phyloP scores from a whole-genome alignment of 2,113 vertebrate species.

The Galemys pyrenaicus region DNA sequence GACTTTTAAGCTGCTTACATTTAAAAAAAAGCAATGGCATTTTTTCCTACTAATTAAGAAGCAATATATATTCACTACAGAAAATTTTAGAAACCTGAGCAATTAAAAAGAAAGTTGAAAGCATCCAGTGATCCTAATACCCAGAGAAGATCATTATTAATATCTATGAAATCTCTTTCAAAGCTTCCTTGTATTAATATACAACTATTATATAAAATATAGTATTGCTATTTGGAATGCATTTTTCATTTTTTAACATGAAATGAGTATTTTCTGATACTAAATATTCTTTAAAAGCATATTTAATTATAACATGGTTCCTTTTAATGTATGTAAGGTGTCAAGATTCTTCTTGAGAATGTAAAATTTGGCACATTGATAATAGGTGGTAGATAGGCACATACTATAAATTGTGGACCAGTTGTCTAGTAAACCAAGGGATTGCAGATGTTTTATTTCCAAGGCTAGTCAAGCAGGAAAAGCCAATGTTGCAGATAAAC shows the following conservation, averaged over 20 bases:
- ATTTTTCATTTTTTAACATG: background rate
- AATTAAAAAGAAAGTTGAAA: slow-evolving; percentile 2
- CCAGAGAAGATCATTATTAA: background rate
- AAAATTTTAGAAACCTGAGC: slow-evolving; percentile 5
- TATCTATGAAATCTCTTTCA: background rate
- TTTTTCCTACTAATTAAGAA: slow-evolving; percentile 27
- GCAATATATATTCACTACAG: background rate
- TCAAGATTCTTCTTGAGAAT: background rate
- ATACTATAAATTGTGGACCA: background rate
- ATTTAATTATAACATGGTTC: background rate
- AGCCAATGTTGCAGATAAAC: background rate
- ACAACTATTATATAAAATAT: background rate
- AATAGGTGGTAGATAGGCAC: background rate
- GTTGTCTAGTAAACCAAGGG: fast-evolving
- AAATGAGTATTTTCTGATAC: background rate
- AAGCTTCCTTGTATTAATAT: background rate
- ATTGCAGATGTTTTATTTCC: background rate
- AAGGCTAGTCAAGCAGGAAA: background rate
- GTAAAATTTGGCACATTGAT: background rate
- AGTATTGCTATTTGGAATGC: background rate
- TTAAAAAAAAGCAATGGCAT: background rate
- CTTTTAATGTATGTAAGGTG: background rate
- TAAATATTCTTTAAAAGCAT: slow-evolving; percentile 5
- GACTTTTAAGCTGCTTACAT: background rate
- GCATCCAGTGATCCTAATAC: background rate